Base-by-base conservation (phyloP, 2,888 invertebrate species). In the Mesoligia furuncula region DNA sequence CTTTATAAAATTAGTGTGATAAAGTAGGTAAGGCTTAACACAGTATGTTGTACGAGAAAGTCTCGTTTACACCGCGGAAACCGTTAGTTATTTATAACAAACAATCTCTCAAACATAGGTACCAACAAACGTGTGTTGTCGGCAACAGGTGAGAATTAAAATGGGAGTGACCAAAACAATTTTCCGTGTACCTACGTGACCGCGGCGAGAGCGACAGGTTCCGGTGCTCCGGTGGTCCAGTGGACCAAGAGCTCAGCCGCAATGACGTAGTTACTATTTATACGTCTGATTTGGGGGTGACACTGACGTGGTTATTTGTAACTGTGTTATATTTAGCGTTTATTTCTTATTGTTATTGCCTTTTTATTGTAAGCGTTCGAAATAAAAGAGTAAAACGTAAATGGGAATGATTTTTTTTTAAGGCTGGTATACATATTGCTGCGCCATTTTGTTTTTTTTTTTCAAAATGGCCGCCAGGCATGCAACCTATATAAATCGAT, bases 71-170 rank as follows among this genome's bases (percentile, higher is more conserved):
- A 24, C 4, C 54, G 3, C 3, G 24, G 9, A 1, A 54, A 54
- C 3, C 9, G 24, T 54, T 54, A 54, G 24, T 4, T 54, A 54
- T 54, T 24, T 54, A 24, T 27, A 62, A 36, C 31, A 17, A 17
- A 78, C n/a, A 70, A 45, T 45, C 7, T 48, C 54, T 13, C 1
- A 57, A 69, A 70, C 51, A 31, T 39, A 9, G 24, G 24, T 24
- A 61, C 8, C 2, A 54, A 54, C 54, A 65, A 59, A 66, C n/a
- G 54, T 75, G 69, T 79, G 59, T 24, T 73, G 59, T 65, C 67
- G n/a, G 86, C 85, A 85, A 85, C 85, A 83, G 85, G 86, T 85
- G 81, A 36, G 61, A 65, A 72, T 72, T 75, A 73, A 79, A 79
- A 73, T 39, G 66, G 69, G 59, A 54, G 71, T 75, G 77, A 85